phyloP scores from a whole-genome alignment of 2,797 vertebrate genomes.

The Denticeps clupeoides region DNA sequence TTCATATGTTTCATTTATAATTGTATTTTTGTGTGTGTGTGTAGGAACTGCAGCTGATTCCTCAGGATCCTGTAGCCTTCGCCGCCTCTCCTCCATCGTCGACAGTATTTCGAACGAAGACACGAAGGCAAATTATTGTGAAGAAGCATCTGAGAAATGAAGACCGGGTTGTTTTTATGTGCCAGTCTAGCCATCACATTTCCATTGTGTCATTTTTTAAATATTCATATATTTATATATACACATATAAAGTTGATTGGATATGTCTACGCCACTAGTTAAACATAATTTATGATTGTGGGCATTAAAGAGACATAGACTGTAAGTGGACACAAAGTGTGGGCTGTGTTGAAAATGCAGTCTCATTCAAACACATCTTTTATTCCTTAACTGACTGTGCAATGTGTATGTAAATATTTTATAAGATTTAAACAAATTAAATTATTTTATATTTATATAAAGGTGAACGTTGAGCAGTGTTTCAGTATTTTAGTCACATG shows the following conservation, averaged over 20 bases:
- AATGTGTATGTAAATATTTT: constrained; percentile 38
- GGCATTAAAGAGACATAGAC: too few relatives aligned
- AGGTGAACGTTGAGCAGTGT: too few relatives aligned
- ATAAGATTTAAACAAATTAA: constrained; percentile 61
- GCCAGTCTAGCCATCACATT: constrained; percentile 16
- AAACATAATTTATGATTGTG: constrained; percentile 2
- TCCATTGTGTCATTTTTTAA: constrained; percentile 25
- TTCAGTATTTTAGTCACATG: too few relatives aligned
- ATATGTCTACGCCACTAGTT: too few relatives aligned
- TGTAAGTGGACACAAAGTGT: too few relatives aligned
- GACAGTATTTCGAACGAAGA: constrained; percentile 87
- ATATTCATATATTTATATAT: constrained; percentile 1
- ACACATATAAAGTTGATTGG: too few relatives aligned
- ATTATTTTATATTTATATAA: constrained; percentile 63
- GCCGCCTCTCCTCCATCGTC: constrained; percentile 89
- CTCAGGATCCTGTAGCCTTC: constrained; percentile 80
- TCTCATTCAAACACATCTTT: too few relatives aligned
- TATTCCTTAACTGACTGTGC: too few relatives aligned
- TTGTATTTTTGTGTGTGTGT: constrained; percentile 5
- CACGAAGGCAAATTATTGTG: constrained; percentile 50
- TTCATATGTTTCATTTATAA: not conserved
- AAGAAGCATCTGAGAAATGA: constrained; percentile 52
- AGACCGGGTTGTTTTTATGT: not conserved
- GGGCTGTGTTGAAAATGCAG: too few relatives aligned
- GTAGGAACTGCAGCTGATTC: constrained; percentile 58